Percentiles rank a stretch among this genome's conserved stretches.
Conservation (phyloP, 2,113 vertebrate genomes). For the Callithrix jacchus region DNA sequence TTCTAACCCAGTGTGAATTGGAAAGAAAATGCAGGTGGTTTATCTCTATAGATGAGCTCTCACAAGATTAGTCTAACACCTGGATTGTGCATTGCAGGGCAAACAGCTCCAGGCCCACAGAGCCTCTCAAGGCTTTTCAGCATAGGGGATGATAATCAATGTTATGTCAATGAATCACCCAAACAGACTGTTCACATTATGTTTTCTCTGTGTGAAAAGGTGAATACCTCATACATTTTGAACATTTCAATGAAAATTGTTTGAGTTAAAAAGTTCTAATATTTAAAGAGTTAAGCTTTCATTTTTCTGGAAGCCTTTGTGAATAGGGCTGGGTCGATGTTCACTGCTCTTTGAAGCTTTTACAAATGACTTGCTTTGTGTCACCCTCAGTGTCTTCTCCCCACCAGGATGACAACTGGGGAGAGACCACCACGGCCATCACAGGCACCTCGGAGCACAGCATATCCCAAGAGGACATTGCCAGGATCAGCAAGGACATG, state of each 20-base stretch:
- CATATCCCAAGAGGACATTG: conserved; percentile 96
- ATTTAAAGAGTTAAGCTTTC: not conserved
- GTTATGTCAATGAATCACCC: not conserved
- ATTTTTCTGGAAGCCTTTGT: not conserved
- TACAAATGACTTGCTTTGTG: rapidly evolving
- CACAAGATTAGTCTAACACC: not conserved
- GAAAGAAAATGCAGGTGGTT: not conserved
- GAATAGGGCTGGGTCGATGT: rapidly evolving
- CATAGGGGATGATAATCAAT: not conserved
- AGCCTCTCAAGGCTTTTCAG: not conserved
- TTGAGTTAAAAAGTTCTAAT: not conserved
- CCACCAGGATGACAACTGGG: conserved; percentile 97
- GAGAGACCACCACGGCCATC: conserved; percentile 96
- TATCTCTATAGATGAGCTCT: not conserved
- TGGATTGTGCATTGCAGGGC: not conserved
- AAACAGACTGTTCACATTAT: not conserved
- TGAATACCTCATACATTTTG: not conserved
- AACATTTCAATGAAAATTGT: not conserved
- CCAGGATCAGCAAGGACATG: conserved; percentile 93
- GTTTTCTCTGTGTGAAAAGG: not conserved
- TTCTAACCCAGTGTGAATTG: not conserved
- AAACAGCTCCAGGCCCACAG: not conserved
- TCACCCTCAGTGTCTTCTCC: not conserved
- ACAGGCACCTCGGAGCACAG: conserved; percentile 98
- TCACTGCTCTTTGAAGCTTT: not conserved